Percentiles rank a stretch among this genome's conserved stretches.
phyloP scores from a whole-genome alignment of 2,113 vertebrate species.

The Gobius niger region DNA sequence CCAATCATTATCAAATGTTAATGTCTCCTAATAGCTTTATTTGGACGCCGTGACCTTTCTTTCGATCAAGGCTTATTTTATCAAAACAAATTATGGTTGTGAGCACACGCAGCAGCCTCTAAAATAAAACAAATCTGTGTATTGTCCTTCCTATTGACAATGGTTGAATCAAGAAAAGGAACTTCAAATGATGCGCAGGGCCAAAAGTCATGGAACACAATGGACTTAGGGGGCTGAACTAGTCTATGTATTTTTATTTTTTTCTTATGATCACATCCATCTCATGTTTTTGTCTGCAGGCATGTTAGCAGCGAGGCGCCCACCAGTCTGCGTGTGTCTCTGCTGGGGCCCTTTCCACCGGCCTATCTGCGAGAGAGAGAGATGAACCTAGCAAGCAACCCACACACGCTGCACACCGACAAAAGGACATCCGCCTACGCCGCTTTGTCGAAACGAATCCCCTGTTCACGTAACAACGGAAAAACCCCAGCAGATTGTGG shows the following conservation, averaged over 20 bases:
- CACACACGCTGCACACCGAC: constrained; percentile 67
- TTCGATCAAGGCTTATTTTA: neutral
- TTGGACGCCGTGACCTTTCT: neutral
- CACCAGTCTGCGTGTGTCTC: constrained; percentile 78
- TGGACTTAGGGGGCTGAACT: constrained; percentile 38
- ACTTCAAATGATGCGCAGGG: constrained; percentile 38
- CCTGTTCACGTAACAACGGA: constrained; percentile 64
- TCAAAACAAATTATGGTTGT: neutral
- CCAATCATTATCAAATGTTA: constrained; percentile 5
- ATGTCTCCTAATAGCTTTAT: neutral
- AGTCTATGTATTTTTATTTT: constrained; percentile 16
- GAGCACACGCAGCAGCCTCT: neutral
- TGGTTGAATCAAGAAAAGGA: constrained; percentile 44
- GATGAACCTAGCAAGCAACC: constrained; percentile 68
- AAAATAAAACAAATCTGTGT: neutral
- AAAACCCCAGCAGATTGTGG: constrained; percentile 66
- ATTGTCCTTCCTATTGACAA: constrained; percentile 49
- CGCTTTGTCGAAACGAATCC: constrained; percentile 69
- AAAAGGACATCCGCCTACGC: constrained; percentile 77
- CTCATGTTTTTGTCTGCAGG: constrained; percentile 60
- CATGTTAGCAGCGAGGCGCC: constrained; percentile 62
- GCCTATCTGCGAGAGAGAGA: constrained; percentile 62
- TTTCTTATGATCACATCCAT: constrained; percentile 30
- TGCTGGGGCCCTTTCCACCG: constrained; percentile 55
- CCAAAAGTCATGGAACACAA: constrained; percentile 49